phyloP scores from a whole-genome alignment of 2,113 vertebrate genomes.

The Corapipo altera region DNA sequence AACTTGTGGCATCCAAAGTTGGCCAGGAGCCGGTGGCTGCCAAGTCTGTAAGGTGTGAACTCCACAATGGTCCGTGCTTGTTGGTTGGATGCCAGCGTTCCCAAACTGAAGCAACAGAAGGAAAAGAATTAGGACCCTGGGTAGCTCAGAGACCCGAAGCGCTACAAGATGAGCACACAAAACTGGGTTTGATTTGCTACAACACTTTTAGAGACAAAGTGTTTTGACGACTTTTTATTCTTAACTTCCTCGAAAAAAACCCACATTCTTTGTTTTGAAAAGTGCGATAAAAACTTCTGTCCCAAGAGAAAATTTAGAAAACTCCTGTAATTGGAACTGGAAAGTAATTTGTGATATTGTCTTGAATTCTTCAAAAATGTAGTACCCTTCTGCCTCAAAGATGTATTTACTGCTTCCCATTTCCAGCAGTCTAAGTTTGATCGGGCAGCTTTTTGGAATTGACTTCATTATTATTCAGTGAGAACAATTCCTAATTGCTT shows the following conservation, averaged over 20 bases:
- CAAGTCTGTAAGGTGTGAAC: conserved; percentile 40
- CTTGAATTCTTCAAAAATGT: background rate
- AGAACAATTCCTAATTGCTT: conserved; percentile 14
- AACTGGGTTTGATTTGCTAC: background rate
- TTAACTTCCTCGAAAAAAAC: background rate
- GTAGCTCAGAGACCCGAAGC: background rate
- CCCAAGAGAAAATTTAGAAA: background rate
- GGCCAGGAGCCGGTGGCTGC: conserved; percentile 44
- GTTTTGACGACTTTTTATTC: background rate
- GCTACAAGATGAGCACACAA: accelerated
- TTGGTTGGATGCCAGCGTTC: conserved; percentile 21
- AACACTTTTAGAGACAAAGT: background rate
- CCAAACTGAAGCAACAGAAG: background rate
- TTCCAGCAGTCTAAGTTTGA: background rate
- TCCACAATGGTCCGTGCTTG: conserved; percentile 24
- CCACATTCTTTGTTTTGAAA: background rate
- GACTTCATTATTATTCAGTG: background rate
- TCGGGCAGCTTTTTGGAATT: background rate
- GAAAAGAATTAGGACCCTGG: background rate
- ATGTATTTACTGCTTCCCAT: background rate
- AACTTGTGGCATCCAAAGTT: conserved; percentile 53
- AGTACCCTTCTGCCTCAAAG: background rate
- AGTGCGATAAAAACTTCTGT: background rate
- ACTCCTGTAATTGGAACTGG: background rate
- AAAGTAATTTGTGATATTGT: background rate